A percentile compares a stretch with the other conserved stretches of the same genome.
phyloP scores from a whole-genome alignment of 2,888 invertebrate species.

The Sicus ferrugineus region DNA sequence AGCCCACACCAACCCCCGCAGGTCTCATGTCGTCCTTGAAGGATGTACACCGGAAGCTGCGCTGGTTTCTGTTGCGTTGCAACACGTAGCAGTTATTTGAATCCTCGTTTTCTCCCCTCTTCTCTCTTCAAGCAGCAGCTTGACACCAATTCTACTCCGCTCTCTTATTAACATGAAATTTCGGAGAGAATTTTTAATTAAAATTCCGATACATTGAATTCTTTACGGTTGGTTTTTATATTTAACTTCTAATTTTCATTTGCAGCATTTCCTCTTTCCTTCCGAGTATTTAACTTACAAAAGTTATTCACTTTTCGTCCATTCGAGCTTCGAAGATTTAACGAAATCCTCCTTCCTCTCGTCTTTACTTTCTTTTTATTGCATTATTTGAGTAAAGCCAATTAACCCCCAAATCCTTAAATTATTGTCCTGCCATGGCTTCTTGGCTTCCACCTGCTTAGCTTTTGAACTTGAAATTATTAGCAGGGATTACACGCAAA shows the following conservation, averaged over 20 bases:
- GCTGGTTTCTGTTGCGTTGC: background rate
- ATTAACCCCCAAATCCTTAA: slow-evolving; percentile 19
- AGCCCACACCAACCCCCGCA: background rate
- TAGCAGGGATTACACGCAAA: slow-evolving; percentile 47
- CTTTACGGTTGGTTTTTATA: background rate
- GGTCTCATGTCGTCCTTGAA: no score
- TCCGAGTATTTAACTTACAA: background rate
- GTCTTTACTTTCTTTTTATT: background rate
- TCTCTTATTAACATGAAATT: slow-evolving; percentile 1
- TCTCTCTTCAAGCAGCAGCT: background rate
- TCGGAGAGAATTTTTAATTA: slow-evolving; percentile 1
- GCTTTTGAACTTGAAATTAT: slow-evolving; percentile 46
- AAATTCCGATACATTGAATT: slow-evolving; percentile 12
- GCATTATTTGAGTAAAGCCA: slow-evolving; percentile 12
- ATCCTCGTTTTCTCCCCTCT: background rate
- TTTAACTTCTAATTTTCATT: background rate
- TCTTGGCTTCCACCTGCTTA: background rate
- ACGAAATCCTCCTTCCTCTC: background rate
- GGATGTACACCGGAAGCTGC: no score
- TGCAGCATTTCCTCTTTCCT: background rate
- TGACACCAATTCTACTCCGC: background rate
- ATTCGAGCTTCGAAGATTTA: background rate
- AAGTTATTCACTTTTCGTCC: background rate
- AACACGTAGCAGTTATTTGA: background rate
- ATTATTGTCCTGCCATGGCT: background rate